Evolutionary conservation across 2,888 invertebrate species (phyloP).

Genomic region (Euspilapteryx auroguttella): DNA sequence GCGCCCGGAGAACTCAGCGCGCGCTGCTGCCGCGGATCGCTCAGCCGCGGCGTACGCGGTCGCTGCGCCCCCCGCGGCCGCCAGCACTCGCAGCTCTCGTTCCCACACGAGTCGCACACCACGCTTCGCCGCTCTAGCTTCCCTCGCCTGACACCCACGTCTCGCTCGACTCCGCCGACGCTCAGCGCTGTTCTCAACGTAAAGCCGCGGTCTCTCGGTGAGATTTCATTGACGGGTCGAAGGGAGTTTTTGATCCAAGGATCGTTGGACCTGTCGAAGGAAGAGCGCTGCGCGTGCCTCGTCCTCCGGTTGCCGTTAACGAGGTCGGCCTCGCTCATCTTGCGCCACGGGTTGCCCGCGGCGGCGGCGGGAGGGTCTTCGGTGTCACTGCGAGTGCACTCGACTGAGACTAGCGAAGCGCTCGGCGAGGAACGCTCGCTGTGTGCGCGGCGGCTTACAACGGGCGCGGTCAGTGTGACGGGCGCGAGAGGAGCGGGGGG

Average conservation of each 20-base stretch:
- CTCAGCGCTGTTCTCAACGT: not conserved
- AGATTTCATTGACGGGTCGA: not conserved
- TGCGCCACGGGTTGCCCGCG: constrained; percentile 30
- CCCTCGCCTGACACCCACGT: constrained; percentile 17
- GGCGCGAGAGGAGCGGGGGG: constrained; percentile 14
- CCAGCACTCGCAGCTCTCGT: constrained; percentile 24
- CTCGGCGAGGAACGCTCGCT: constrained; percentile 41
- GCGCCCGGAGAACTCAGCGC: constrained; percentile 5
- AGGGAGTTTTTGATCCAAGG: constrained; percentile 7
- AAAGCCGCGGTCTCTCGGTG: constrained; percentile 9
- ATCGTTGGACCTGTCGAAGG: constrained; percentile 12
- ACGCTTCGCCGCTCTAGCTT: constrained; percentile 24
- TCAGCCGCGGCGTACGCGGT: constrained; percentile 10
- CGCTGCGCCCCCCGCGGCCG: constrained; percentile 14
- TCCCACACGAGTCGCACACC: constrained; percentile 25
- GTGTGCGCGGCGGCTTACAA: constrained; percentile 12
- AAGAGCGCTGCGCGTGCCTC: constrained; percentile 11
- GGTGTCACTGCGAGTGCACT: constrained; percentile 3
- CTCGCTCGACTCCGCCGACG: constrained; percentile 7
- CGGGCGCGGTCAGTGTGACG: constrained; percentile 11
- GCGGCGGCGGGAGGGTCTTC: constrained; percentile 10
- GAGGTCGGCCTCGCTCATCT: constrained; percentile 31
- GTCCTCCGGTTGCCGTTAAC: constrained; percentile 5
- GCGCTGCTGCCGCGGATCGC: constrained; percentile 6
- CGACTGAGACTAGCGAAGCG: constrained; percentile 22